A percentile compares a stretch with the other conserved stretches of the same genome.
These are phyloP conservation scores for Halichoeres trimaculatus DNA, from an alignment of 2,113 vertebrate genomes.

Conservation along the genomic window DNA sequence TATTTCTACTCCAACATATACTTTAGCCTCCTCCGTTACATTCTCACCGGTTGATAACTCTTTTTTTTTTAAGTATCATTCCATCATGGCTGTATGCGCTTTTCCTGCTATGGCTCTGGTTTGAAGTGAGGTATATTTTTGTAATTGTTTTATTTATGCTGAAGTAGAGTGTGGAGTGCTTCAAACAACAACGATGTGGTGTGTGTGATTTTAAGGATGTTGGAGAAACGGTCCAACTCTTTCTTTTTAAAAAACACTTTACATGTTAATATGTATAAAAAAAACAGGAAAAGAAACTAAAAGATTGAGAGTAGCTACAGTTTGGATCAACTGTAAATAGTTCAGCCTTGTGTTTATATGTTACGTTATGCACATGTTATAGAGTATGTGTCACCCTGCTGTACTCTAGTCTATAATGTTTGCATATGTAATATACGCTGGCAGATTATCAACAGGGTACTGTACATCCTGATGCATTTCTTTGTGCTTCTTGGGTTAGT, in stretches of 20 bases:
- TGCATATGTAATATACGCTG: conserved; percentile 63
- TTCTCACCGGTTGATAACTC: conserved; percentile 13
- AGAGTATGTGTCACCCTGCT: conserved; percentile 58
- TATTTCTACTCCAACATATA: conserved; percentile 41
- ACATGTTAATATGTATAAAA: conserved; percentile 77
- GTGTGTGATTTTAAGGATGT: conserved; percentile 38
- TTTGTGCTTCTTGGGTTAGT: conserved; percentile 44
- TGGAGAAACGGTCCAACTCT: conserved; percentile 48
- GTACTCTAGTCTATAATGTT: conserved; percentile 68
- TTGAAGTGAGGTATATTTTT: conserved; percentile 84
- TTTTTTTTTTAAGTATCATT: conserved; percentile 47
- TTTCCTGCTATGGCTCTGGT: conserved; percentile 66
- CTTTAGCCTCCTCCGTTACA: conserved; percentile 10
- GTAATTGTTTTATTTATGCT: conserved; percentile 81
- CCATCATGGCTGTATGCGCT: conserved; percentile 58
- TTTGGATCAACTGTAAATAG: conserved; percentile 76
- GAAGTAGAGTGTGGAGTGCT: conserved; percentile 70
- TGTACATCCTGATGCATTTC: conserved; percentile 63
- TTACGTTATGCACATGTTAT: conserved; percentile 59
- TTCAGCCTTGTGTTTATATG: conserved; percentile 47
- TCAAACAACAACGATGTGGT: conserved; percentile 34
- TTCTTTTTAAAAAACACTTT: conserved; percentile 52
- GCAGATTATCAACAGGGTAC: conserved; percentile 66
- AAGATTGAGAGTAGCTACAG: conserved; percentile 39
- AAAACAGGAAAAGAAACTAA: conserved; percentile 1